phyloP scores from a whole-genome alignment of 1,140 invertebrate genomes.

The Scaptomyza graminum region DNA sequence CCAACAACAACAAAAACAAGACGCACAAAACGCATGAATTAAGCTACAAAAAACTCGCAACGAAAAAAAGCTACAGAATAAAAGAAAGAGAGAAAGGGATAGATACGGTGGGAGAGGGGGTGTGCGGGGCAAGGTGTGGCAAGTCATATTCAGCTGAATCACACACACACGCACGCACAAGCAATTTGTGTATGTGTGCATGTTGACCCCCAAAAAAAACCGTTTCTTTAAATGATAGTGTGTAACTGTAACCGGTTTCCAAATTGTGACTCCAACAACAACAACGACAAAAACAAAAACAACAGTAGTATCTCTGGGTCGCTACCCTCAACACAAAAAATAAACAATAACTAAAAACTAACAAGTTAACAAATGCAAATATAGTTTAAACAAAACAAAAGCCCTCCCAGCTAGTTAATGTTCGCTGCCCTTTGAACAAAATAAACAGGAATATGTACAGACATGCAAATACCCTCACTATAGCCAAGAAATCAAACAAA shows the following conservation, averaged over 20 bases:
- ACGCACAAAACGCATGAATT: conserved; percentile 59
- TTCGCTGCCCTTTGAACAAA: conserved; percentile 23
- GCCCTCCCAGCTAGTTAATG: conserved; percentile 7
- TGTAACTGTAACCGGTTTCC: conserved; percentile 75
- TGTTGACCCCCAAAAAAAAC: conserved; percentile 71
- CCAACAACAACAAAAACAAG: conserved; percentile 25
- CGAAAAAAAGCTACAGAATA: conserved; percentile 62
- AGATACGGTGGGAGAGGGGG: not conserved
- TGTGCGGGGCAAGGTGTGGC: conserved; percentile 19
- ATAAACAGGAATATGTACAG: not conserved
- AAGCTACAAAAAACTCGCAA: conserved; percentile 54
- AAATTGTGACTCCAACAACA: conserved; percentile 26
- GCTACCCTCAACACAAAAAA: conserved; percentile 31
- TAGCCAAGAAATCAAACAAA: no score
- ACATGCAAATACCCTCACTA: no score
- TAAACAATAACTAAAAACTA: conserved; percentile 1
- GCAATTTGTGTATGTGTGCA: conserved; percentile 11
- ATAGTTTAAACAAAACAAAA: conserved; percentile 7
- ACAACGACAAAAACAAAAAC: conserved; percentile 4
- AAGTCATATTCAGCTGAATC: conserved; percentile 33
- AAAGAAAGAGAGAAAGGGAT: conserved; percentile 16
- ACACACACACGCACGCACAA: conserved; percentile 26
- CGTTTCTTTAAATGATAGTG: conserved; percentile 48
- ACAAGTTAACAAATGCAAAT: conserved; percentile 15
- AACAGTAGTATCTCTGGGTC: conserved; percentile 17